Base-by-base conservation (phyloP, 2,797 vertebrate species). In the Delichon dasypus region DNA sequence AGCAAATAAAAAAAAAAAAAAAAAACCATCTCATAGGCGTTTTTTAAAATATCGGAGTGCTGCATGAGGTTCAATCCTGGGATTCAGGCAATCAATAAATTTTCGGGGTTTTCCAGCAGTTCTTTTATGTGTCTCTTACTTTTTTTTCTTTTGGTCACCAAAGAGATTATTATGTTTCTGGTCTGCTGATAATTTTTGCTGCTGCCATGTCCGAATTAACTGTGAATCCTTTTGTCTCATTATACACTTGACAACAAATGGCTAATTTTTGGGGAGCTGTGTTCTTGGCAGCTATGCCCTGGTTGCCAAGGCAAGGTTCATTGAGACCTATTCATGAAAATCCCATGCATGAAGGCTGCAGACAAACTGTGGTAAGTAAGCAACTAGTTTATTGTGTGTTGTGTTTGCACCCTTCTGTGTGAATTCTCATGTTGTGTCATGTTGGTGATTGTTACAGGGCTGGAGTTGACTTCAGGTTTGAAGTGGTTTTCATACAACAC, bases 61-160 rank as follows among this genome's bases (percentile, higher is more conserved):
- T 50, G 3, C 0, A 0, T 1, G 2, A 62, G 61, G 20, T 1
- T 3, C 14, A 29, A 51, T 22, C 21, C 9, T 32, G 30, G 26
- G 8, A 57, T 67, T 68, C 50, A 50, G 21, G 6, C 5, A 22
- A 45, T 13, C 5, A 22, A 7, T 13, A 34, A 0, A 5, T 27
- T 20, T 64, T 44, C 0, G 0, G 12, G 19, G 7, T 90, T 58
- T 86, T 67, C 20, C 11, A 25, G 8, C 8, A 55, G 11, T 27
- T 23, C 42, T 64, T 71, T 15, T 7, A 9, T 17, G 2, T 5
- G 5, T 34, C 57, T 83, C 5, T 58, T 7, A 40, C 38, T 55
- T 38, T 7, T 57, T 50, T 44, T 34, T 36, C 7, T 34, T 34
- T 25, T 16, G 2, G 8, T 36, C 47, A 29, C 4, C 2, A 11